Evolutionary conservation across 2,888 invertebrate species (phyloP), one percentile per base, ranked within the genome.

Genomic region (Clusia tigrina): DNA sequence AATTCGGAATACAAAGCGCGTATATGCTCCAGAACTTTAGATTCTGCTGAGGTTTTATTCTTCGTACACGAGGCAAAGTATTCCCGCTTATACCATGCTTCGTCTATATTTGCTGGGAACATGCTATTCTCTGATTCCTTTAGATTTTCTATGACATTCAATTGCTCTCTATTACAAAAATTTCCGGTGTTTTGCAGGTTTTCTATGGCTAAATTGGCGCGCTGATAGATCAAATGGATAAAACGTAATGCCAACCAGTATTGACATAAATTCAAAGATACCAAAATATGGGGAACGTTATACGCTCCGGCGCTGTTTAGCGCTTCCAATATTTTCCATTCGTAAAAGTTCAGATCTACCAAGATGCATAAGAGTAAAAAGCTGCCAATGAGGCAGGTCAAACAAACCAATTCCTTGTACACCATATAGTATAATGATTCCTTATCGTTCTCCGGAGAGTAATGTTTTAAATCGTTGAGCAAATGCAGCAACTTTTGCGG

Each of bases 241-340:
- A 62, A 25, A n/a, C 69, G 68, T 20, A 70, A 22, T 0, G 62
- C 58, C 51, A 71, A 51, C 68, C 69, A 70, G 63, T 69, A 71
- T 5, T 69, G 62, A 2, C 61, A 62, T 59, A 71, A 62, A 59
- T 67, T 69, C 1, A 67, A 18, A 18, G 57, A 62, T 18, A 68
- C 59, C 38, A 72, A 54, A 18, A 68, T 53, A 54, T 67, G 66
- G 10, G 71, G 66, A 24, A 72, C 18, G 56, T 64, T 62, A 54
- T 62, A 66, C 12, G 66, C 60, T 2, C 53, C 65, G 5, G 66
- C 46, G 2, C 58, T 56, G 9, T 58, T 59, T 2, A 67, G 1
- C 5, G 48, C 37, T 2, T 5, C 24, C 18, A 59, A n/a, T 1
- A 60, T 3, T 20, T 51, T 22, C 23, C 24, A 57, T 1, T 62